phyloP scores from a whole-genome alignment of 2,113 vertebrate species.

The Oncorhynchus keta region DNA sequence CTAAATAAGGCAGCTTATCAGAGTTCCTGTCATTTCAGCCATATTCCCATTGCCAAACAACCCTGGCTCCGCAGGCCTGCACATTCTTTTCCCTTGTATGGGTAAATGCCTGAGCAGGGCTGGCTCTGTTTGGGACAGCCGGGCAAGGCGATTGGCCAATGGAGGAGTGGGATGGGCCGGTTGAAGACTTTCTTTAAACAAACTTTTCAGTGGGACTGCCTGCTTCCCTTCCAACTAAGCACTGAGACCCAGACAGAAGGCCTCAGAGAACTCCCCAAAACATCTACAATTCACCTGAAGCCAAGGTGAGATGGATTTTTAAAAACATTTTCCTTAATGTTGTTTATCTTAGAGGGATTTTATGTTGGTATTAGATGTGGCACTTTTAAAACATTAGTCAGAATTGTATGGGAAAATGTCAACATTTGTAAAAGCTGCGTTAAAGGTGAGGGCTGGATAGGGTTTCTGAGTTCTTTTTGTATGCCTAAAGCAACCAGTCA shows the following conservation, averaged over 20 bases:
- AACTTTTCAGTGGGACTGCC: constrained; percentile 68
- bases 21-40: constrained; percentile 76
- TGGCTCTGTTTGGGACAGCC: constrained; percentile 59
- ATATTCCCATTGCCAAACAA: constrained; percentile 63
- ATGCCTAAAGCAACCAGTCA: neutral
- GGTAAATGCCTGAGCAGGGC: constrained; percentile 73
- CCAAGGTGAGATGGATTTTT: constrained; percentile 60
- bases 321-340: constrained; percentile 3
- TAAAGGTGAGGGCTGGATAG: neutral
- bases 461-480: neutral
- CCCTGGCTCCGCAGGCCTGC: constrained; percentile 60
- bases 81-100: constrained; percentile 91
- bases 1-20: constrained; percentile 82
- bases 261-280: constrained; percentile 44
- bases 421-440: neutral
- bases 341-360: neutral
- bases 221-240: constrained; percentile 61
- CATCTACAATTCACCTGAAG: constrained; percentile 55
- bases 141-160: constrained; percentile 65
- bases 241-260: constrained; percentile 55
- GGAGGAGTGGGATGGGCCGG: constrained; percentile 53
- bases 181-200: constrained; percentile 68
- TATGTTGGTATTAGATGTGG: neutral
- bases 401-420: constrained; percentile 26
- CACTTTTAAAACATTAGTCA: neutral